Evolutionary conservation across 2,113 vertebrate genomes (phyloP).

Genomic region (Barbus barbus): DNA sequence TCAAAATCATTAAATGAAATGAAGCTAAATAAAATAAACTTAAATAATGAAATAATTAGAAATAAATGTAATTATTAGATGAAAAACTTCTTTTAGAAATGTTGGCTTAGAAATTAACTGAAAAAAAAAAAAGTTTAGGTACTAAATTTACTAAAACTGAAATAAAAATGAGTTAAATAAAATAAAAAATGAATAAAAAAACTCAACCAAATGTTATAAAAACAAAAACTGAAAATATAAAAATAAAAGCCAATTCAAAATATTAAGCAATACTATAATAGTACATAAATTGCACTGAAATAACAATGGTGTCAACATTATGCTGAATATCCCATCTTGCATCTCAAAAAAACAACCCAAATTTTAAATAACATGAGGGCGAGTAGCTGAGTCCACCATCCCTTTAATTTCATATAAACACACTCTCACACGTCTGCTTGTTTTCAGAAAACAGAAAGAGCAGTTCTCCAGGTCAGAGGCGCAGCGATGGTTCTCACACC

Average conservation of each 20-base stretch:
- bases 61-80: neutral
- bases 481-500: slow-evolving; percentile 45
- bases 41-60: too few species aligned
- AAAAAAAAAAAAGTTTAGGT: neutral
- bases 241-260: neutral
- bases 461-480: slow-evolving; percentile 31
- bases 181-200: neutral
- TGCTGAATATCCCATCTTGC: neutral
- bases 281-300: too few species aligned
- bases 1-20: too few species aligned
- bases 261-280: neutral
- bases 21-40: too few species aligned
- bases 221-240: neutral
- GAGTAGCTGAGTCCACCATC: too few species aligned
- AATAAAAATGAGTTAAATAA: neutral
- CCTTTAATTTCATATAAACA: neutral
- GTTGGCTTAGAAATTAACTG: neutral
- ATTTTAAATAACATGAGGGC: neutral
- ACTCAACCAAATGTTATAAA: neutral
- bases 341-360: neutral
- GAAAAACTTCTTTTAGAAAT: neutral
- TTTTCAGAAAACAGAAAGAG: slow-evolving; percentile 37
- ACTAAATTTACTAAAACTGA: neutral
- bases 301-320: neutral
- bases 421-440: neutral